Evolutionary conservation across 2,797 vertebrate species (phyloP), one percentile per base, ranked within the genome.

Genomic region (Schizopygopsis malacanthus): DNA sequence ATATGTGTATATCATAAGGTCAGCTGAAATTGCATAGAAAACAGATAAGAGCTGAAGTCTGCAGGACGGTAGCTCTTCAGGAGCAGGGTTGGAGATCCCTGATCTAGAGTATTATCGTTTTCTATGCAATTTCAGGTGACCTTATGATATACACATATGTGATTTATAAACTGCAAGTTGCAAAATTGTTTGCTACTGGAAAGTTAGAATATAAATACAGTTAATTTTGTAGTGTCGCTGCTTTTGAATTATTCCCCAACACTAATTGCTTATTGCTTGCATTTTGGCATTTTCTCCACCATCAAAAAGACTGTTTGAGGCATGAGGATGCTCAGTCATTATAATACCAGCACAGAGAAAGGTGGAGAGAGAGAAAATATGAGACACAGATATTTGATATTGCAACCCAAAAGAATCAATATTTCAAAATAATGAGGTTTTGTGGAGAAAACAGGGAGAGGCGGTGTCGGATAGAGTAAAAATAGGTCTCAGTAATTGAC

Each of bases 391-490:
- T 50, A 63, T 16, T 56, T 71, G 63, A 78, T 75, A 70, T 11
- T 16, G 18, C 50, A 59, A 56, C 20, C 70, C 47, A 81, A 77
- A 71, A 52, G 47, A 70, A 82, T 86, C 81, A 39, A 79, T 65
- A 72, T 16, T 72, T 67, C 25, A 84, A 77, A 81, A 84, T 80
- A 86, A 84, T 78, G 78, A 87, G 61, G 28, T 56, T 72, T 79
- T 20, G 39, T 76, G 50, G 45, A 15, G 37, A 81, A 18, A 63
- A 81, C 33, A 79, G 33, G 45, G 12, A 81, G 37, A 78, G 73
- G 61, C 37, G 52, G 10, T 71, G 77, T 52, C 18, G 10, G 39
- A 65, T 37, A 52, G 33, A 75, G 33, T 54, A 70, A 70, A 84
- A 78, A 84, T 56, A 70, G 16, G 37, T 43, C 37, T 25, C 15